phyloP scores from a whole-genome alignment of 2,797 vertebrate genomes.

The Anomalospiza imberbis region DNA sequence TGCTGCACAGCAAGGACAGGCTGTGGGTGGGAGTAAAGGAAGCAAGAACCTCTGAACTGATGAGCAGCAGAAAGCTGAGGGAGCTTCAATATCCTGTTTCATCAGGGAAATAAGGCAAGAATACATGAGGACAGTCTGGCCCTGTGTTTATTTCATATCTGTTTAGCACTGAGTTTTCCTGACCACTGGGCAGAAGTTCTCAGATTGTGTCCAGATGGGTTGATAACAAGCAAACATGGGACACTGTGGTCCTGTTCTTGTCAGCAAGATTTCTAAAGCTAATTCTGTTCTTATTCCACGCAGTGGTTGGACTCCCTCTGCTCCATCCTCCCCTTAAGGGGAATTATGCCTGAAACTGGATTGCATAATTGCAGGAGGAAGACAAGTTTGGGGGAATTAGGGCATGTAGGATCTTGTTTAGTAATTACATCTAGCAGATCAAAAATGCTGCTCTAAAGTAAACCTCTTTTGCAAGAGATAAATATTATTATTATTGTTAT shows the following conservation, averaged over 20 bases:
- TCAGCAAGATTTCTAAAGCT: background rate
- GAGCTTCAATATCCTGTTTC: background rate
- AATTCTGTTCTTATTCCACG: background rate
- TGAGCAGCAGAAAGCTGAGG: background rate
- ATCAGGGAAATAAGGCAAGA: background rate
- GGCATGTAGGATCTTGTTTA: background rate
- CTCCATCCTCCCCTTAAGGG: background rate
- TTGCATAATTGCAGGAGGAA: background rate
- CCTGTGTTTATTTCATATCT: background rate
- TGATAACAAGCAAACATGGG: background rate
- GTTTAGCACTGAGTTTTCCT: background rate
- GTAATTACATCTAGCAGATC: background rate
- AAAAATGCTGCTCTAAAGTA: background rate
- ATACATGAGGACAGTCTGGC: background rate
- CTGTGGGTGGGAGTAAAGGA: background rate
- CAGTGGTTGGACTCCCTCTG: background rate
- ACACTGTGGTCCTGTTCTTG: background rate
- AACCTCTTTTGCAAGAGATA: constrained; percentile 29
- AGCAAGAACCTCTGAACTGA: background rate
- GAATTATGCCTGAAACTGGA: background rate
- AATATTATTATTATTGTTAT: background rate
- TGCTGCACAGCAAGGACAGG: background rate
- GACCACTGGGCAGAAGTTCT: background rate
- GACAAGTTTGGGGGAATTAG: background rate
- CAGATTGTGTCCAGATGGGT: background rate